Evolutionary conservation across 2,797 vertebrate genomes (phyloP).

Genomic region (Prunella strophiata): DNA sequence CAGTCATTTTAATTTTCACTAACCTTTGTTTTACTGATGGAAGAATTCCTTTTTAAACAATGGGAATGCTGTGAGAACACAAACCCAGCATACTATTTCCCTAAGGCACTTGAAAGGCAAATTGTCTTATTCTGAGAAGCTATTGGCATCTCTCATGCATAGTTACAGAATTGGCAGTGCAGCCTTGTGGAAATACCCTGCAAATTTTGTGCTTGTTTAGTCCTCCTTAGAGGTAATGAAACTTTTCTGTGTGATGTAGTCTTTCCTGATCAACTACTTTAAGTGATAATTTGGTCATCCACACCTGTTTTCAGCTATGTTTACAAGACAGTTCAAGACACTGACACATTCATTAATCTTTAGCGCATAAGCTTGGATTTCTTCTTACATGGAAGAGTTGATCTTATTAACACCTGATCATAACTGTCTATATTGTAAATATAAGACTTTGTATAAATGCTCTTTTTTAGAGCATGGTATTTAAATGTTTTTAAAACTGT

Average conservation of each 20-base stretch:
- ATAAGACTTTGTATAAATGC: constrained; percentile 69
- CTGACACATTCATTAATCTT: constrained; percentile 3
- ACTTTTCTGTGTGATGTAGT: background rate
- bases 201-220: constrained; percentile 24
- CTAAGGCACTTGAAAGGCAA: background rate
- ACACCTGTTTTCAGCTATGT: background rate
- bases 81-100: constrained; percentile 34
- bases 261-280: constrained; percentile 22
- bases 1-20: constrained; percentile 63
- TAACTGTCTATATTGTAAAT: constrained; percentile 73
- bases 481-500: constrained; percentile 74
- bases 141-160: background rate
- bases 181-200: constrained; percentile 52
- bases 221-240: constrained; percentile 12
- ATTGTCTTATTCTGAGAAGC: background rate
- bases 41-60: background rate
- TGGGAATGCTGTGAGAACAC: background rate
- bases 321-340: constrained; percentile 24
- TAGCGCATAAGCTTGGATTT: constrained; percentile 64
- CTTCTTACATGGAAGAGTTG: constrained; percentile 72
- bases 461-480: constrained; percentile 75
- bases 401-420: constrained; percentile 54
- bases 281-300: background rate
- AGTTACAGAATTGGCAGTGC: background rate
- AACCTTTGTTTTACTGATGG: constrained; percentile 33